phyloP scores from a whole-genome alignment of 2,888 invertebrate genomes.

The Hypena proboscidalis region DNA sequence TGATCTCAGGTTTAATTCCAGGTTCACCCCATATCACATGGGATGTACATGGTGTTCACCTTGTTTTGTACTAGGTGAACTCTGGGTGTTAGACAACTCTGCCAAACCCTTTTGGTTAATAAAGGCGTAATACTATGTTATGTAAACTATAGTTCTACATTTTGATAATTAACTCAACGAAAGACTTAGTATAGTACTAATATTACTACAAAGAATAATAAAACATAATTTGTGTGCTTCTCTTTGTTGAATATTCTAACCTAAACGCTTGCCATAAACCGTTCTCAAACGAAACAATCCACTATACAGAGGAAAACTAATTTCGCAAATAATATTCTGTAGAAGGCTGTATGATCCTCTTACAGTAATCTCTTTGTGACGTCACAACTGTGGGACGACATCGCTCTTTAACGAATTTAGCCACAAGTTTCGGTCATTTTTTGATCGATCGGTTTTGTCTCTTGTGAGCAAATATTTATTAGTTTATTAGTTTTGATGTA shows the following conservation, averaged over 20 bases:
- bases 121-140: too few species aligned
- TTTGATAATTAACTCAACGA: too few species aligned
- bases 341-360: constrained; percentile 44
- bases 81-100: too few species aligned
- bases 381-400: constrained; percentile 24
- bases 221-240: background rate
- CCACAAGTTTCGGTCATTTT: background rate
- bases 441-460: background rate
- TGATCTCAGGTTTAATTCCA: too few species aligned
- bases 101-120: too few species aligned
- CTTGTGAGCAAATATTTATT: too few species aligned
- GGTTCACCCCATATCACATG: too few species aligned
- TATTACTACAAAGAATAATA: background rate
- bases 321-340: constrained; percentile 42
- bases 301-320: constrained; percentile 35
- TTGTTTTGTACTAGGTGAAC: too few species aligned
- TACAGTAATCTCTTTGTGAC: constrained; percentile 50
- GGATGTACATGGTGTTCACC: too few species aligned
- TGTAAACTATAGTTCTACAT: too few species aligned
- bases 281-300: constrained; percentile 30
- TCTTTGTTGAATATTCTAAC: background rate
- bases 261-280: background rate
- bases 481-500: too few species aligned
- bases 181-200: too few species aligned
- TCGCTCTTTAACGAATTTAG: constrained; percentile 1